These are phyloP conservation scores for Cyclura pinguis DNA, from an alignment of 2,797 vertebrate species.

Conservation along the genomic window DNA sequence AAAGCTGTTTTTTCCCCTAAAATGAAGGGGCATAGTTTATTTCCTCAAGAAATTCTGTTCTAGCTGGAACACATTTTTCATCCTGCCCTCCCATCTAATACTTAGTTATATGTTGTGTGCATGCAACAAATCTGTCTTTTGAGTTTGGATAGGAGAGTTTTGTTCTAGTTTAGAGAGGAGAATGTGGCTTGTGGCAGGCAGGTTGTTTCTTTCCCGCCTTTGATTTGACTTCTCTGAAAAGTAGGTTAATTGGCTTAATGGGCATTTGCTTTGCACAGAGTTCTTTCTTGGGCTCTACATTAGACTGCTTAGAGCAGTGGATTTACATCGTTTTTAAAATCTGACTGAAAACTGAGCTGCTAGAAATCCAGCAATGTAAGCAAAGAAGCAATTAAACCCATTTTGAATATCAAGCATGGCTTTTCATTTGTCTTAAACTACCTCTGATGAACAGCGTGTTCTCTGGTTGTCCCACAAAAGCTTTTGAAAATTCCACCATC, in stretches of 20 bases:
- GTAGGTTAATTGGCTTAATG: not conserved
- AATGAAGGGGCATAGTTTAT: not conserved
- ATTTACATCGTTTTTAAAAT: slow-evolving; percentile 2
- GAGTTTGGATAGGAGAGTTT: not conserved
- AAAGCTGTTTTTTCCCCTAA: not conserved
- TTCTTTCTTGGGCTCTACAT: not conserved
- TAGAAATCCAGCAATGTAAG: not conserved
- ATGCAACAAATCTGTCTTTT: not conserved
- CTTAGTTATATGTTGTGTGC: not conserved
- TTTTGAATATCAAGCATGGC: not conserved
- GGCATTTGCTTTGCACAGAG: not conserved
- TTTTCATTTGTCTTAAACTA: slow-evolving; percentile 3
- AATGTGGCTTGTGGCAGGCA: not conserved
- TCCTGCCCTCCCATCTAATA: not conserved
- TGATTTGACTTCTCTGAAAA: not conserved
- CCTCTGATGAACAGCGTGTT: not conserved
- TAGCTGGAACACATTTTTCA: slow-evolving; percentile 5
- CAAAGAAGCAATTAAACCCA: not conserved
- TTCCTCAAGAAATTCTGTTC: not conserved
- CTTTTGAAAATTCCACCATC: not conserved
- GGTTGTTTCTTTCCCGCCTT: not conserved
- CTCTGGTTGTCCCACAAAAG: not conserved
- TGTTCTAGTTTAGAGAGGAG: not conserved
- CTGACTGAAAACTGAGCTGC: not conserved
- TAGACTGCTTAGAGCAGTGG: not conserved